These are phyloP conservation scores for Ormyrus rosae DNA, from an alignment of 2,888 invertebrate genomes.

Conservation along the genomic window DNA sequence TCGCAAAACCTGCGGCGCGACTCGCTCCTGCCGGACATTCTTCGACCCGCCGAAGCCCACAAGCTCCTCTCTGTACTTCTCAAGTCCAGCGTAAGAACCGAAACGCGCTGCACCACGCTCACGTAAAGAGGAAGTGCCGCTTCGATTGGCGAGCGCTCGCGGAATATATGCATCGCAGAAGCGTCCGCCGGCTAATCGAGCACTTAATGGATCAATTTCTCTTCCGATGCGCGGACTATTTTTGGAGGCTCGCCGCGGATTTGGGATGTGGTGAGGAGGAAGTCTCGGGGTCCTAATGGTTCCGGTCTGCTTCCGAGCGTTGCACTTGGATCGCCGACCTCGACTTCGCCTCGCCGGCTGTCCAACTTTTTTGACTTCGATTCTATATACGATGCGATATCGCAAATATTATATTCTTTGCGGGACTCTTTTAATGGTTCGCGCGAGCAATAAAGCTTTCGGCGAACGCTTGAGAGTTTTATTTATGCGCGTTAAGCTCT, in stretches of 20 bases:
- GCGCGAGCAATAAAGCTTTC: too few relatives aligned
- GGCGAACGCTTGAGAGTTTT: too few relatives aligned
- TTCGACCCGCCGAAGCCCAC: not conserved
- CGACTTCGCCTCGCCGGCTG: constrained; percentile 26
- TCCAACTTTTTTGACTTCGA: constrained; percentile 21
- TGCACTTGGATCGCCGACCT: constrained; percentile 54
- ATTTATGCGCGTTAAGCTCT: too few relatives aligned
- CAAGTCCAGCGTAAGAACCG: not conserved
- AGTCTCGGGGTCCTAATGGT: constrained; percentile 14
- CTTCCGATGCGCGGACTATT: constrained; percentile 16
- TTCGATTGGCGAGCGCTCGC: too few relatives aligned
- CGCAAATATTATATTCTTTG: not conserved
- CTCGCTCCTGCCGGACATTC: too few relatives aligned
- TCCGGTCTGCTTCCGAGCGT: constrained; percentile 56
- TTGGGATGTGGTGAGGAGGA: constrained; percentile 31
- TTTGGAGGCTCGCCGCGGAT: constrained; percentile 11
- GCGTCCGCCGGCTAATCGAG: constrained; percentile 31
- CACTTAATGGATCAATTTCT: constrained; percentile 52
- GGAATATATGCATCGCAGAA: too few relatives aligned
- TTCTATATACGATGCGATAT: not conserved
- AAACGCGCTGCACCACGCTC: not conserved
- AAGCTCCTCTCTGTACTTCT: not conserved
- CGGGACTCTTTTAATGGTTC: too few relatives aligned
- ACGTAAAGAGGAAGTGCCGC: too few relatives aligned
- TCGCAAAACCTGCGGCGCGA: too few relatives aligned